Percentiles rank a stretch among this genome's conserved stretches.
These are phyloP conservation scores for Dinomys branickii DNA, from an alignment of 2,113 vertebrate genomes.

Conservation along the genomic window DNA sequence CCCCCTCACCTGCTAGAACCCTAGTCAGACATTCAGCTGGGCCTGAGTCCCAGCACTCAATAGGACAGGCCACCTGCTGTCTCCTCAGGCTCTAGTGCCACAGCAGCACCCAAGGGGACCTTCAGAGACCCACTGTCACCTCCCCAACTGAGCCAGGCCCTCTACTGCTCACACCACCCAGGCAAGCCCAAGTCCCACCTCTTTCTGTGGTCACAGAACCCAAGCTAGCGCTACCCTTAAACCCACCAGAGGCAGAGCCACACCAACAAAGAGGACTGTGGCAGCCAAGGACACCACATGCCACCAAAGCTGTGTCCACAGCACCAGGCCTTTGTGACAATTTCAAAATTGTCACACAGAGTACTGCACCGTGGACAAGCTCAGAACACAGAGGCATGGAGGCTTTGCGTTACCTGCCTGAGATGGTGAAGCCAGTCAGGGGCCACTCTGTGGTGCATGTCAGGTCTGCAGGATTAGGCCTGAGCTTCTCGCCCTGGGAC, in stretches of 20 bases:
- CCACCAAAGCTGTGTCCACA: neutral
- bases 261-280: neutral
- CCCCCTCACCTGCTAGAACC: neutral
- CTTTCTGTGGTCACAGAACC: no score
- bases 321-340: neutral
- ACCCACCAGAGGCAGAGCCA: neutral
- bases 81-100: neutral
- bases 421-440: neutral
- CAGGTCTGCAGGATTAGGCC: neutral
- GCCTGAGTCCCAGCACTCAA: neutral
- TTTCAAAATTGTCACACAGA: no score
- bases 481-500: no score
- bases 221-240: no score
- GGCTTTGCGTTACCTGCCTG: neutral
- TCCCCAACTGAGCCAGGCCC: neutral
- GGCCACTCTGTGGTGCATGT: neutral
- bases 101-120: neutral
- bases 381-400: neutral
- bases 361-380: accelerated
- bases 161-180: neutral
- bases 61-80: neutral
- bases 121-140: neutral
- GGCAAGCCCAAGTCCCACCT: neutral
- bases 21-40: neutral
- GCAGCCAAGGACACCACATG: neutral